Conservation (phyloP, 2,113 vertebrate genomes). For the Butastur rufipennis region DNA sequence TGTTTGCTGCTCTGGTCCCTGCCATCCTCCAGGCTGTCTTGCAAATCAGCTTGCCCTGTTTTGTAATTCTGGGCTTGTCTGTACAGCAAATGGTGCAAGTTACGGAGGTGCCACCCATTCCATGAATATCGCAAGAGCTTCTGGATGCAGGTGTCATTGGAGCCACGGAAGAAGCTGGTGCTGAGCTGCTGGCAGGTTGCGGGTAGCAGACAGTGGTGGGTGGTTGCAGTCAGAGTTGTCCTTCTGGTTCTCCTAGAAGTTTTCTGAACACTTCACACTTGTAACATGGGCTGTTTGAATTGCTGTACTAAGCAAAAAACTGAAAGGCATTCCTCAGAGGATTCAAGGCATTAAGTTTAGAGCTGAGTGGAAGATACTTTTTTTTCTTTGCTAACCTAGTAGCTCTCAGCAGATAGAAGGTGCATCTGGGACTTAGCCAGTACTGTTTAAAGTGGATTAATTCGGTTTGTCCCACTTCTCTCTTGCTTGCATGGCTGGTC, state of each 20-base stretch:
- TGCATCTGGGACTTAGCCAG: slow-evolving; percentile 1
- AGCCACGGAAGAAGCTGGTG: fast-evolving
- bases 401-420: slow-evolving; percentile 34
- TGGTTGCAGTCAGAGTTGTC: background rate
- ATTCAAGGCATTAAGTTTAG: slow-evolving; percentile 18
- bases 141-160: background rate
- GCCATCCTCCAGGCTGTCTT: background rate
- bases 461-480: slow-evolving; percentile 36
- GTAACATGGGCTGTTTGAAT: background rate
- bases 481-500: slow-evolving; percentile 2
- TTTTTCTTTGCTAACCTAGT: background rate
- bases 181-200: background rate
- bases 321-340: background rate
- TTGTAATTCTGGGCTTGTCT: background rate
- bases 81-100: background rate
- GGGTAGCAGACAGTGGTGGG: background rate
- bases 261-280: background rate
- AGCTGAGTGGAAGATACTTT: background rate
- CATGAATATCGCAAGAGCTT: background rate
- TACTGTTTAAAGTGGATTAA: slow-evolving; percentile 30
- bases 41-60: background rate
- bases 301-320: slow-evolving; percentile 12
- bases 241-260: background rate
- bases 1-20: background rate
- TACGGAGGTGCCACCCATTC: background rate